Conservation (phyloP, 2,888 invertebrate species). For the Pristionchus mayeri region DNA sequence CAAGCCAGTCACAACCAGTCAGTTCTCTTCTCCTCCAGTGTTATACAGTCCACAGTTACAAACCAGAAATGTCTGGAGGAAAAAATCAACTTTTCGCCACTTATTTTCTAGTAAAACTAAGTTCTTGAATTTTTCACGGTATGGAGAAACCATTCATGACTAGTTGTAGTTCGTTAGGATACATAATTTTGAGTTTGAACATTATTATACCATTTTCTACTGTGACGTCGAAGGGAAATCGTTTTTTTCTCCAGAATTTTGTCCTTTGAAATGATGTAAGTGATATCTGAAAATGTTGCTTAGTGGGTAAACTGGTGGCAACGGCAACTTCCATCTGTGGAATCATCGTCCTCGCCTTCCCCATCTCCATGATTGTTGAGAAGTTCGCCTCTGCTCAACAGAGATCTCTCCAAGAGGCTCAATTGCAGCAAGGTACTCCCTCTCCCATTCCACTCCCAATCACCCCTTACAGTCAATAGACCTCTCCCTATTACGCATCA, state of each 20-base stretch:
- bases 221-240: too few species aligned
- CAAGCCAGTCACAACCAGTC: constrained; percentile 70
- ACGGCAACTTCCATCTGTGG: constrained; percentile 73
- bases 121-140: too few species aligned
- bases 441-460: background rate
- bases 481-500: constrained; percentile 9
- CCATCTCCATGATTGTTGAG: constrained; percentile 75
- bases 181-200: too few species aligned
- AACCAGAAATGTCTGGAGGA: too few species aligned
- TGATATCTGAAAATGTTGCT: too few species aligned
- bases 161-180: too few species aligned
- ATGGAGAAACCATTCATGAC: too few species aligned
- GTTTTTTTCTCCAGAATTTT: too few species aligned
- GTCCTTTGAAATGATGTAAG: too few species aligned
- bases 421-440: constrained; percentile 68
- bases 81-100: too few species aligned
- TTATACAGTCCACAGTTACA: background rate
- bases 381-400: constrained; percentile 75
- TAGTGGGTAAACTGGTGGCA: constrained; percentile 74
- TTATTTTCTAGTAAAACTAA: too few species aligned
- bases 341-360: constrained; percentile 75
- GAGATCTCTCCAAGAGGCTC: constrained; percentile 69
- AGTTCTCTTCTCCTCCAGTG: constrained; percentile 35
- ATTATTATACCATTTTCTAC: too few species aligned
- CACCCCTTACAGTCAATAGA: constrained; percentile 13